Percentiles rank a stretch among this genome's conserved stretches.
Evolutionary conservation across 2,797 vertebrate species (phyloP).

Genomic region (Fundulus diaphanus): DNA sequence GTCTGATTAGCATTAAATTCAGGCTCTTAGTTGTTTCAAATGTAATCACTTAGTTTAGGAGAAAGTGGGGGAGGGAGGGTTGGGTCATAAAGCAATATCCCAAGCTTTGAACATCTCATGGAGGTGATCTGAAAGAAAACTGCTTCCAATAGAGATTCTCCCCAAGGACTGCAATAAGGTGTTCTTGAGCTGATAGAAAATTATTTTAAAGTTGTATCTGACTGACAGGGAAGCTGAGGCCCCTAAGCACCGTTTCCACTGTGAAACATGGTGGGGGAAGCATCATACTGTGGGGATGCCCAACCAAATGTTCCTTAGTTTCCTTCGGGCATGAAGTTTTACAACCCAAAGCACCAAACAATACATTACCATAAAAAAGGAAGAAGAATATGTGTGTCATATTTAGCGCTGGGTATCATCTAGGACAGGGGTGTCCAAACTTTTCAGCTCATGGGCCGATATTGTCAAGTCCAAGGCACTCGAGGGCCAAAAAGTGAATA

Average conservation of each 20-base stretch:
- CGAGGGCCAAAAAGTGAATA: too few relatives aligned
- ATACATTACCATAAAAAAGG: not conserved
- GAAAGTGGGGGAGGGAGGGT: not conserved
- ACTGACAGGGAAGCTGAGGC: not conserved
- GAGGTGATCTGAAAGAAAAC: not conserved
- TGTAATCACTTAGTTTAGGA: not conserved
- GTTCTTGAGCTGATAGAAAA: not conserved
- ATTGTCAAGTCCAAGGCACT: too few relatives aligned
- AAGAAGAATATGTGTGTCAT: not conserved
- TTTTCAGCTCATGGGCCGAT: too few relatives aligned
- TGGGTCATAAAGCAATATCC: not conserved
- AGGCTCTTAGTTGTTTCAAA: not conserved
- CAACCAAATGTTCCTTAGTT: not conserved
- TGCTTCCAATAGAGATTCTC: not conserved
- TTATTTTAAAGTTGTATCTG: not conserved
- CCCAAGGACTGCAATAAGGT: not conserved
- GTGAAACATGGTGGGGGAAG: not conserved
- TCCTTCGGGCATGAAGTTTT: not conserved
- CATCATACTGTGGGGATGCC: not conserved
- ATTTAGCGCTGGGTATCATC: too few relatives aligned
- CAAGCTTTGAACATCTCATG: not conserved
- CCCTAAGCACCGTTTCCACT: not conserved
- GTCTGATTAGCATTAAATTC: too few relatives aligned
- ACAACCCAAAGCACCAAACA: not conserved
- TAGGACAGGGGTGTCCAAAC: too few relatives aligned